phyloP scores from a whole-genome alignment of 2,888 invertebrate species.

The Fragum fragum region DNA sequence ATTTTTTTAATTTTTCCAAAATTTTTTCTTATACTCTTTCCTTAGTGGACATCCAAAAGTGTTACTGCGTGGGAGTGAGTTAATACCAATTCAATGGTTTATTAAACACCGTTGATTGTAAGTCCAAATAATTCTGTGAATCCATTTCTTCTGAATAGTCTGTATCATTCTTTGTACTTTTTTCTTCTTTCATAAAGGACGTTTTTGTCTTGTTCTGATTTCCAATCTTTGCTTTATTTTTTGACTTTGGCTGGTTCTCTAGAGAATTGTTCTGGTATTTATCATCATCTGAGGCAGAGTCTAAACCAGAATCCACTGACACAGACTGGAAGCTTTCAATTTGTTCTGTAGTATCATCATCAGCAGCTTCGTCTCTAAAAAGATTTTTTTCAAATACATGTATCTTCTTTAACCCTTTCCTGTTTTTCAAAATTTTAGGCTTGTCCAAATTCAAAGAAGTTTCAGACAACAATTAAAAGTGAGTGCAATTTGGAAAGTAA shows the following conservation, averaged over 20 bases:
- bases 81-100: constrained; percentile 6
- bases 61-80: too few species aligned
- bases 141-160: neutral
- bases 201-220: neutral
- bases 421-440: too few species aligned
- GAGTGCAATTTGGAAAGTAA: too few species aligned
- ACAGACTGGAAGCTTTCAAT: constrained; percentile 54
- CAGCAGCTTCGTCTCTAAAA: constrained; percentile 42
- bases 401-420: too few species aligned
- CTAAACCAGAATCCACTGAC: constrained; percentile 56
- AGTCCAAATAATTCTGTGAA: neutral
- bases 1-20: too few species aligned
- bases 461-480: too few species aligned
- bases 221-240: neutral
- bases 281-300: constrained; percentile 66
- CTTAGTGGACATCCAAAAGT: too few species aligned
- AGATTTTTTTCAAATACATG: too few species aligned
- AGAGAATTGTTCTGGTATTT: constrained; percentile 30
- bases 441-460: too few species aligned
- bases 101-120: neutral
- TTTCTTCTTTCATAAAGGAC: neutral
- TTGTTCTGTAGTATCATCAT: constrained; percentile 56
- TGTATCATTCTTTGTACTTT: neutral
- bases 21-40: too few species aligned
- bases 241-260: constrained; percentile 39